Evolutionary conservation across 1,140 invertebrate species (phyloP).

Genomic region (Drosophila neocordata): DNA sequence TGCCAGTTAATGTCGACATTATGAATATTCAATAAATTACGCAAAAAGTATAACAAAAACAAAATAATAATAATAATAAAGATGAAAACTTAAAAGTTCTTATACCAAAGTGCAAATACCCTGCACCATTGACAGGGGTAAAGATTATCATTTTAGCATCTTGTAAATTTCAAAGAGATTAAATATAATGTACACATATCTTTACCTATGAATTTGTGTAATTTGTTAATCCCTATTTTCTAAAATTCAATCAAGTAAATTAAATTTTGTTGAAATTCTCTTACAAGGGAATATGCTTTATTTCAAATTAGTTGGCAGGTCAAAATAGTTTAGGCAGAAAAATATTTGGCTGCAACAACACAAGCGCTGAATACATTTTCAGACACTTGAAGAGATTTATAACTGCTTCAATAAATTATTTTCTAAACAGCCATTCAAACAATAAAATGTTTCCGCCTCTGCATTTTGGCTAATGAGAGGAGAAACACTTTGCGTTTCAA

Average conservation of each 20-base stretch:
- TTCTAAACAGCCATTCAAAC: constrained; percentile 50
- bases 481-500: constrained; percentile 5
- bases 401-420: constrained; percentile 68
- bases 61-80: constrained; percentile 32
- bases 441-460: constrained; percentile 68
- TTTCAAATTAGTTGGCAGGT: neutral
- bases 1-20: constrained; percentile 37
- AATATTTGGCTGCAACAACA: constrained; percentile 7
- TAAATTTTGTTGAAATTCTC: too few relatives aligned
- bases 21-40: constrained; percentile 77
- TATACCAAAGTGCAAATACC: constrained; percentile 30
- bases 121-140: too few relatives aligned
- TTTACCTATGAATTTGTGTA: too few relatives aligned
- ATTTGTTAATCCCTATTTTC: too few relatives aligned
- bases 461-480: constrained; percentile 44
- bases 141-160: too few relatives aligned
- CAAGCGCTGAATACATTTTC: neutral
- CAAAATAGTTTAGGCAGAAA: neutral
- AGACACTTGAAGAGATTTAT: constrained; percentile 65
- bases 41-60: constrained; percentile 56
- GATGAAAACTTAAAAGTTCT: constrained; percentile 31
- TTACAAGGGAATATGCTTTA: neutral
- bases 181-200: too few relatives aligned
- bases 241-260: too few relatives aligned
- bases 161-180: too few relatives aligned